Percentiles rank a stretch among this genome's conserved stretches.
These are phyloP conservation scores for Chrysina gloriosa DNA, from an alignment of 2,888 invertebrate species.

Conservation along the genomic window DNA sequence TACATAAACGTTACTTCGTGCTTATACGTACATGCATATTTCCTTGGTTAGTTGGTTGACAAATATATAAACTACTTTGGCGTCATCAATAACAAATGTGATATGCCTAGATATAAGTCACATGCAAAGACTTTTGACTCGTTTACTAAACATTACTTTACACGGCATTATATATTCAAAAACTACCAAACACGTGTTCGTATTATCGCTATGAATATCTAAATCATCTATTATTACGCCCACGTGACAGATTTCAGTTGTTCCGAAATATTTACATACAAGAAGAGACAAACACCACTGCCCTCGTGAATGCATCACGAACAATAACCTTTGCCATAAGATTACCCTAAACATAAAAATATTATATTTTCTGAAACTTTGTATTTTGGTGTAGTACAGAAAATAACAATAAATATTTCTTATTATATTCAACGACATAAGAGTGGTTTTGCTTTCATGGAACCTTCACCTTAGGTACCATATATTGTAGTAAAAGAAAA, in stretches of 20 bases:
- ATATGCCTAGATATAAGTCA: slow-evolving; percentile 3
- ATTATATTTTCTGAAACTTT: too few relatives aligned
- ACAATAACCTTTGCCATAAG: slow-evolving; percentile 10
- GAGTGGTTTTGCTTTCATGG: too few relatives aligned
- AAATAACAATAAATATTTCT: too few relatives aligned
- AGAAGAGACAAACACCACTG: slow-evolving; percentile 6
- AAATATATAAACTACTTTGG: not conserved
- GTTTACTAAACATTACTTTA: slow-evolving; percentile 8
- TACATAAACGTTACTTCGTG: too few relatives aligned
- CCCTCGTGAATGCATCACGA: not conserved
- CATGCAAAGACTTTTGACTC: not conserved
- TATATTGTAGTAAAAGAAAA: not conserved
- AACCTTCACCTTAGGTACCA: not conserved
- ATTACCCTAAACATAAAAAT: not conserved
- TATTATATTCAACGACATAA: too few relatives aligned
- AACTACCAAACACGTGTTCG: slow-evolving; percentile 22
- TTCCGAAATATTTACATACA: slow-evolving; percentile 25
- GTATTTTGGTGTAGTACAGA: too few relatives aligned
- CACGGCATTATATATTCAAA: slow-evolving; percentile 25
- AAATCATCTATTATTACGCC: slow-evolving; percentile 35
- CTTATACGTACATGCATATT: too few relatives aligned
- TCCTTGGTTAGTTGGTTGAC: too few relatives aligned
- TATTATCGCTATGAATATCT: slow-evolving; percentile 28
- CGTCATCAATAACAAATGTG: slow-evolving; percentile 1
- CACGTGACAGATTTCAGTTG: slow-evolving; percentile 31